Conservation (phyloP, 2,888 invertebrate genomes). For the Sarcophaga caerulescens region DNA sequence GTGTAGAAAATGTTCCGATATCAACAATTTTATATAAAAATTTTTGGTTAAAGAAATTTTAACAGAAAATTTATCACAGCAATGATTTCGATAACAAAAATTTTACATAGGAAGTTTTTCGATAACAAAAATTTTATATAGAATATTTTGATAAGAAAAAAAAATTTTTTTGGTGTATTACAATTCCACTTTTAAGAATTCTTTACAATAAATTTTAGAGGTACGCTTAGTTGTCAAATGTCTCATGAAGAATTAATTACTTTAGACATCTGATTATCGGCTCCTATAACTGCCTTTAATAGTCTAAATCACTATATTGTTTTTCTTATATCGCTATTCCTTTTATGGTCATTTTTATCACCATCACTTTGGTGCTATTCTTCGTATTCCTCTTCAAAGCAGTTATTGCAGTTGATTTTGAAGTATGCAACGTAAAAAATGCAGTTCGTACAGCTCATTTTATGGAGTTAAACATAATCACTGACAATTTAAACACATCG, state of each 20-base stretch:
- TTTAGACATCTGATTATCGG: constrained; percentile 33
- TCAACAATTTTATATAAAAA: no score
- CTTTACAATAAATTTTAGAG: no score
- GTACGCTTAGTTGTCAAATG: no score
- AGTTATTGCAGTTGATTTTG: constrained; percentile 19
- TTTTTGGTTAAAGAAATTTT: no score
- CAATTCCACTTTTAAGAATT: no score
- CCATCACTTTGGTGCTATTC: constrained; percentile 30
- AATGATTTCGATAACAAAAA: no score
- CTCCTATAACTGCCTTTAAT: constrained; percentile 38
- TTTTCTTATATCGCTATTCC: constrained; percentile 28
- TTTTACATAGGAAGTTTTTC: no score
- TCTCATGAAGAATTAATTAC: not conserved
- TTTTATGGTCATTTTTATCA: constrained; percentile 43
- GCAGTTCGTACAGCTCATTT: constrained; percentile 54
- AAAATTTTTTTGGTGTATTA: no score
- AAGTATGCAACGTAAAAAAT: constrained; percentile 27
- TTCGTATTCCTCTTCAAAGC: not conserved
- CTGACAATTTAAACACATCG: constrained; percentile 63
- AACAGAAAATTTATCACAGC: no score
- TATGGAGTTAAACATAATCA: constrained; percentile 67
- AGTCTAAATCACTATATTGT: constrained; percentile 15
- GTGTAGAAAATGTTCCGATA: no score
- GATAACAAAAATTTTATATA: no score
- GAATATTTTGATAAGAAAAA: no score